These are phyloP conservation scores for Molorchus minor DNA, from an alignment of 2,888 invertebrate genomes.

Conservation along the genomic window DNA sequence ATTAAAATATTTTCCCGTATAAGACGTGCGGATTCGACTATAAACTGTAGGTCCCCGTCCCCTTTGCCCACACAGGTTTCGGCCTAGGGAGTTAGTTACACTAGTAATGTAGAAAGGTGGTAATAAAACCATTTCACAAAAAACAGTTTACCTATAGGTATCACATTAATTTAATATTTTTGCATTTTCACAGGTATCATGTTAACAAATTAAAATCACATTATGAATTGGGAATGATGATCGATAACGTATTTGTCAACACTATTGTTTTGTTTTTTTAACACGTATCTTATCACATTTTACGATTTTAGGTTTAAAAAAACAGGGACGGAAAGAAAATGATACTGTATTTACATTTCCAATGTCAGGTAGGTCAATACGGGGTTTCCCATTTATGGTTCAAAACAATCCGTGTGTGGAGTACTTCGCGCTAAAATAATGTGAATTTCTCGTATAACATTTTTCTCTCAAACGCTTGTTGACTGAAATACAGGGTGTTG, in stretches of 20 bases:
- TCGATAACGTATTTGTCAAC: neutral
- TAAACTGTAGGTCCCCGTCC: too few relatives aligned
- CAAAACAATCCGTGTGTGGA: neutral
- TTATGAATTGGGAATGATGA: neutral
- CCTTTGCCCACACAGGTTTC: too few relatives aligned
- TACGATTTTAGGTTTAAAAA: conserved; percentile 9
- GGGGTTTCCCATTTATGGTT: neutral
- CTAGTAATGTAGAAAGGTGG: too few relatives aligned
- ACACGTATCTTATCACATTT: neutral
- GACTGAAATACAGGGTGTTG: neutral
- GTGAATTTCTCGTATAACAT: neutral
- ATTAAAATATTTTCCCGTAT: too few relatives aligned
- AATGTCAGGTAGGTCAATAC: conserved; percentile 5
- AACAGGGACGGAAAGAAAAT: neutral
- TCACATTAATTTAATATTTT: neutral
- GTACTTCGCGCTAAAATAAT: neutral
- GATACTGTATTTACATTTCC: neutral
- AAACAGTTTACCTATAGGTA: neutral
- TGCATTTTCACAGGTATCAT: neutral
- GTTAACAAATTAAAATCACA: neutral
- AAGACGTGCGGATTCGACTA: too few relatives aligned
- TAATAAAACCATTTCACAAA: neutral
- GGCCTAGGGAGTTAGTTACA: too few relatives aligned
- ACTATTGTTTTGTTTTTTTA: neutral
- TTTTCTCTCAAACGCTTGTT: neutral